Percentiles rank a stretch among this genome's conserved stretches.
Conservation (phyloP, 2,113 vertebrate genomes). For the Sinocyclocheilus rhinocerous region DNA sequence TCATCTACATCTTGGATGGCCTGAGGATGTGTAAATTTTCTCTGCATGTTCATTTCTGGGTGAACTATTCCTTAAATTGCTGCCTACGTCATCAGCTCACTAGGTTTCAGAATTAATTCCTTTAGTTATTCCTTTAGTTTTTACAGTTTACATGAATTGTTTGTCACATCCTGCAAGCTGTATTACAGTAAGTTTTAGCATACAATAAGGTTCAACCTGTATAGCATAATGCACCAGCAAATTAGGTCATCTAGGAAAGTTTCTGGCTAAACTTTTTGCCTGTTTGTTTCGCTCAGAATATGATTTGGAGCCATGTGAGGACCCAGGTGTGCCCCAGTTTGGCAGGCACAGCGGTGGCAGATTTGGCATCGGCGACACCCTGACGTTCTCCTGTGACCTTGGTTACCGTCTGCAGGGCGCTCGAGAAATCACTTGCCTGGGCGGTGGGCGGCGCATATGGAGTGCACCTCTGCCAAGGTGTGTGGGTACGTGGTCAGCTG, state of each 20-base stretch:
- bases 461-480: constrained; percentile 82
- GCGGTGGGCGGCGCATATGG: constrained; percentile 78
- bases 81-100: neutral
- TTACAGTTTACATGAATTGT: neutral
- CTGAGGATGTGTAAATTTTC: too few relatives aligned
- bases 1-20: too few relatives aligned
- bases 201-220: neutral
- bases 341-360: constrained; percentile 70
- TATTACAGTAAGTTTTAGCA: neutral
- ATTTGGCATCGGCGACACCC: constrained; percentile 74
- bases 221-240: neutral
- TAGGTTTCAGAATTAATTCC: neutral
- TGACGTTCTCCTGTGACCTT: constrained; percentile 72
- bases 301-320: constrained; percentile 75
- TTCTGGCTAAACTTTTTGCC: neutral
- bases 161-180: neutral
- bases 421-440: constrained; percentile 72
- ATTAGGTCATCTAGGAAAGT: neutral
- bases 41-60: too few relatives aligned
- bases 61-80: neutral
- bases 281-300: constrained; percentile 68
- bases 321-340: constrained; percentile 72
- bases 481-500: constrained; percentile 80
- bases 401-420: constrained; percentile 78
- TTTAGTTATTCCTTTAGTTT: neutral